Percentiles rank a stretch among this genome's conserved stretches.
Conservation (phyloP, 1,140 invertebrate species). For the Probaryconus sp. region DNA sequence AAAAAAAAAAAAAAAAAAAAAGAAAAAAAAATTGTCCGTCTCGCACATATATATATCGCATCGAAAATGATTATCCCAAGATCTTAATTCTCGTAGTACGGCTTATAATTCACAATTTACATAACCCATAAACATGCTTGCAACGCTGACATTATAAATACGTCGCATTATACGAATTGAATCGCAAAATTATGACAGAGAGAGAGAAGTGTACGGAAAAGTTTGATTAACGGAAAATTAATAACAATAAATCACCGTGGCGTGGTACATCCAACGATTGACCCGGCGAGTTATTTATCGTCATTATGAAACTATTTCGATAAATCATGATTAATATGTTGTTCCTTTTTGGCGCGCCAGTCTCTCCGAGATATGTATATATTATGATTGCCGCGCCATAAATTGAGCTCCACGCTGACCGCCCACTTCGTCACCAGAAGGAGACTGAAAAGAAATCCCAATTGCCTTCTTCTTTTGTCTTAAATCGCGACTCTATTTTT, state of each 20-base stretch:
- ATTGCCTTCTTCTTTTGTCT: conserved; percentile 37
- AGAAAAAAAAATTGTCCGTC: no score
- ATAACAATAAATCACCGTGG: neutral
- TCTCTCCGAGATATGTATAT: conserved; percentile 15
- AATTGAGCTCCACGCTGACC: conserved; percentile 10
- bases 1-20: no score
- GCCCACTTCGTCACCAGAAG: conserved; percentile 25
- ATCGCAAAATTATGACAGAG: no score
- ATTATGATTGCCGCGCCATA: conserved; percentile 34
- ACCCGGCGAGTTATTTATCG: conserved; percentile 10
- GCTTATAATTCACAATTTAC: no score
- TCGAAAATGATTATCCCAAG: no score
- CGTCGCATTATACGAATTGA: no score
- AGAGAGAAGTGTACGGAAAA: no score
- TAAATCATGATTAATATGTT: conserved; percentile 9
- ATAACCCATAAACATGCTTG: no score
- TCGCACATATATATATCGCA: no score
- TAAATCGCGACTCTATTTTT: conserved; percentile 40
- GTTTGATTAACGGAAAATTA: no score
- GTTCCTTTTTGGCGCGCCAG: conserved; percentile 5
- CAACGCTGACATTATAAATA: no score
- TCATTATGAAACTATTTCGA: conserved; percentile 22
- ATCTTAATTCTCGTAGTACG: no score
- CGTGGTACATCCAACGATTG: neutral
- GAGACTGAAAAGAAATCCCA: conserved; percentile 1